Evolutionary conservation across 2,888 invertebrate genomes (phyloP).

Genomic region (Saturnia japonica): DNA sequence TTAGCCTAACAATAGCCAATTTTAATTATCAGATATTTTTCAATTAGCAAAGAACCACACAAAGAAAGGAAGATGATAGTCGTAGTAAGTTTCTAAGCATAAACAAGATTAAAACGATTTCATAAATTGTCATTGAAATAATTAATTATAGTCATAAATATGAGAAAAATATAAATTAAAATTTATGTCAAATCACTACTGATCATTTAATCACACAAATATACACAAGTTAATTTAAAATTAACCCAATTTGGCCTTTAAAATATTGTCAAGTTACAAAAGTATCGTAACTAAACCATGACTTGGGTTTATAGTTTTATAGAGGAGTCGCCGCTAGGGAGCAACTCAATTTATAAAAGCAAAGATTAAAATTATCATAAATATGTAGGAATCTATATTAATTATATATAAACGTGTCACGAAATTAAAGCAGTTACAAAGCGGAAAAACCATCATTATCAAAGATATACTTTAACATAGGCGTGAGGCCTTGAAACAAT

Average conservation of each 20-base stretch:
- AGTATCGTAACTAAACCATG: not conserved
- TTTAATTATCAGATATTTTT: not conserved
- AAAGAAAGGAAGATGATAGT: not conserved
- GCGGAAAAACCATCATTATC: conserved; percentile 18
- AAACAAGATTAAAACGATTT: not conserved
- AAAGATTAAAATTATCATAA: not conserved
- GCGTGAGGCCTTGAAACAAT: conserved; percentile 30
- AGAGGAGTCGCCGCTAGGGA: not conserved
- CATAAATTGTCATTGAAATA: not conserved
- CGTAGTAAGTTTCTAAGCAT: conserved; percentile 5
- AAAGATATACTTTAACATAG: conserved; percentile 21
- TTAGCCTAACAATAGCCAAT: not conserved
- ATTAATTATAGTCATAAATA: not conserved
- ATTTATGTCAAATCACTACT: not conserved
- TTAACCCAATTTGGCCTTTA: not conserved
- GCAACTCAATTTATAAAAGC: not conserved
- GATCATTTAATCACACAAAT: not conserved
- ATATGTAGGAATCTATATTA: not conserved
- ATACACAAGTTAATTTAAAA: not conserved
- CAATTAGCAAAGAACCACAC: not conserved
- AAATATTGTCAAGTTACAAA: not conserved
- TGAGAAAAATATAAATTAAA: not conserved
- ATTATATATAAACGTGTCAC: conserved; percentile 12
- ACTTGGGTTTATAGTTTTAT: too few species aligned
- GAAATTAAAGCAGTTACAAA: conserved; percentile 18